A percentile compares a stretch with the other conserved stretches of the same genome.
Evolutionary conservation across 2,888 invertebrate genomes (phyloP).

Genomic region (Melanchra persicariae): DNA sequence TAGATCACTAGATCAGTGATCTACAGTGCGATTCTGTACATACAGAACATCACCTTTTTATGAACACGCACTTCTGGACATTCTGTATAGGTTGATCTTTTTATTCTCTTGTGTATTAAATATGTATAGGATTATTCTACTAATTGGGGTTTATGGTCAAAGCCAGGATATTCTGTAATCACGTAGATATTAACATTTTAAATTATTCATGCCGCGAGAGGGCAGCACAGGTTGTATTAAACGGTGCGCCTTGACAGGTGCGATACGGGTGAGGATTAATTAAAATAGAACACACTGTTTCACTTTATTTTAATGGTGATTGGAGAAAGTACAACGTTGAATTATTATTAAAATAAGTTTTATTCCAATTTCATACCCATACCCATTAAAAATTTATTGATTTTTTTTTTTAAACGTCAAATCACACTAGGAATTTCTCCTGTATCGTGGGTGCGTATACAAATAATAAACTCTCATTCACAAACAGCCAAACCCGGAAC

Average conservation of each 20-base stretch:
- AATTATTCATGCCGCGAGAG: conserved; percentile 43
- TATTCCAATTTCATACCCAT: too few species aligned
- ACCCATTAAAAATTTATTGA: too few species aligned
- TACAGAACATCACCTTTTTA: too few species aligned
- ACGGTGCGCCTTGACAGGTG: neutral
- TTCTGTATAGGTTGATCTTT: neutral
- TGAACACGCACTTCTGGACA: neutral
- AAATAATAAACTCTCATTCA: too few species aligned
- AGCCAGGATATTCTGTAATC: conserved; percentile 3
- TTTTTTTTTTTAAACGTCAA: too few species aligned
- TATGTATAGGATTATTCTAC: conserved; percentile 13
- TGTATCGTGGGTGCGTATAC: too few species aligned
- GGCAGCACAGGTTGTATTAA: conserved; percentile 11
- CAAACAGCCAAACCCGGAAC: too few species aligned
- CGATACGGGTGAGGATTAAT: neutral
- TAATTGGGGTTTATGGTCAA: conserved; percentile 19
- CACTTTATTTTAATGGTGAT: neutral
- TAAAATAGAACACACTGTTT: neutral
- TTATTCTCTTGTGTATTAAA: conserved; percentile 1
- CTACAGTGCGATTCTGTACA: too few species aligned
- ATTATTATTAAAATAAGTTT: neutral
- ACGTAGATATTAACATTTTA: conserved; percentile 34
- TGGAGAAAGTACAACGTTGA: neutral
- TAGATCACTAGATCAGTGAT: too few species aligned
- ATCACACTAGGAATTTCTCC: too few species aligned